These are phyloP conservation scores for Aphidius ervi DNA, from an alignment of 1,140 invertebrate species.

Conservation along the genomic window DNA sequence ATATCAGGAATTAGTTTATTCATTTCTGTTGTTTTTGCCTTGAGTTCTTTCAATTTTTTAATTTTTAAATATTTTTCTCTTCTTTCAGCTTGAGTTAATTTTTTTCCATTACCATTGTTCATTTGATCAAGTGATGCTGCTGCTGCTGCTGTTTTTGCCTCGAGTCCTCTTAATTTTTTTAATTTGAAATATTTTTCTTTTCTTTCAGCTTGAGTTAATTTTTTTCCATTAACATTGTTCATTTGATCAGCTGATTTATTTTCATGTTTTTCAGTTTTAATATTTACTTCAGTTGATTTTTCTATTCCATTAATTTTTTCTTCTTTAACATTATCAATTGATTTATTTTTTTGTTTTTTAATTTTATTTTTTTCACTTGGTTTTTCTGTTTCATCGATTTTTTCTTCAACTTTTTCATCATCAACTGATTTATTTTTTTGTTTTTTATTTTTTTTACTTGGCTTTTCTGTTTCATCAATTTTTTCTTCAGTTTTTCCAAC, in stretches of 20 bases:
- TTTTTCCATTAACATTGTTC: no score
- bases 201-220: no score
- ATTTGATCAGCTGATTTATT: background rate
- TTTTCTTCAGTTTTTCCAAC: no score
- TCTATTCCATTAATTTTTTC: no score
- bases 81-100: constrained; percentile 6
- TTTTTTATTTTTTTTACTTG: no score
- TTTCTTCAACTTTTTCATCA: no score
- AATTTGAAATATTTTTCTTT: background rate
- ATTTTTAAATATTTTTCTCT: constrained; percentile 13
- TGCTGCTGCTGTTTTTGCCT: background rate
- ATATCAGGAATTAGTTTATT: constrained; percentile 49
- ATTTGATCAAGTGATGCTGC: background rate
- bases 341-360: no score
- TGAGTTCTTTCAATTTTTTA: constrained; percentile 11
- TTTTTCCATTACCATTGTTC: background rate
- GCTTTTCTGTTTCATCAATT: no score
- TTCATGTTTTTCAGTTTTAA: background rate
- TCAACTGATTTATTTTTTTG: background rate
- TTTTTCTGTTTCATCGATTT: no score
- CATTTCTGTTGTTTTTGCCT: constrained; percentile 27
- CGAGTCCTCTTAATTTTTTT: background rate
- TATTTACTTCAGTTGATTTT: no score
- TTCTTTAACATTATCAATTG: no score
- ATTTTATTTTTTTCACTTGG: no score